Base-by-base conservation (phyloP, 2,113 vertebrate genomes). In the Puntigrus tetrazona region DNA sequence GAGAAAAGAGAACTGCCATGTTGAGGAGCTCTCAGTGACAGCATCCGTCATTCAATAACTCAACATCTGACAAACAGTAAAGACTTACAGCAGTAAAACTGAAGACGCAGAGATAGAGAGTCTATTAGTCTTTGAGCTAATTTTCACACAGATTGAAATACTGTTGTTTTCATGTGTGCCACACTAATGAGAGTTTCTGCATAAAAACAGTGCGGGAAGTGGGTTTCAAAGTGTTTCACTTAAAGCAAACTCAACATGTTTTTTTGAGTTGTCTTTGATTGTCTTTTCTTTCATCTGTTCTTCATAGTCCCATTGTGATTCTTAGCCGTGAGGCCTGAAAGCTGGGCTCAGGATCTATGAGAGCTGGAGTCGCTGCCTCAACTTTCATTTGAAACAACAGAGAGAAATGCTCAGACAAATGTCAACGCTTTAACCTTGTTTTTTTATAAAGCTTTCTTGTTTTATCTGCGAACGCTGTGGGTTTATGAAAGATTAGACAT, bases 271-370 rank as follows among this genome's bases (percentile, higher is more conserved):
- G 43, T 27, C 50, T 74, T 86, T 86, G 81, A 86, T 83, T 83
- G 74, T 78, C 63, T 79, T 80, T 72, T 86, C 85, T 86, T 74
- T 84, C 76, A 80, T 79, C 81, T 67, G 34, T 79, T 79, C 38
- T 65, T 67, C 78, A 47, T n/a, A 47, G 38, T 47, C 3, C 61
- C 10, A 45, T 67, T 47, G 38, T 81, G 41, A 81, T 81, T 67
- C 41, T 10, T 47, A 50, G 61, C 59, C 61, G 27, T 29, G 6
- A 81, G 41, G 78, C 27, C 76, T 22, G 36, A 29, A 45, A 22
- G 20, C 31, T 41, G 59, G 38, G 52, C 76, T 78, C 34, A 20
- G 14, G 18, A 31, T 81, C 41, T 61, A 9, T 45, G 57, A 65
- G 78, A 80, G 55, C 76, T 25, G n/a, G n/a, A 27, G 27, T 67